Evolutionary conservation across 2,797 vertebrate species (phyloP).

Genomic region (Tapirus indicus): DNA sequence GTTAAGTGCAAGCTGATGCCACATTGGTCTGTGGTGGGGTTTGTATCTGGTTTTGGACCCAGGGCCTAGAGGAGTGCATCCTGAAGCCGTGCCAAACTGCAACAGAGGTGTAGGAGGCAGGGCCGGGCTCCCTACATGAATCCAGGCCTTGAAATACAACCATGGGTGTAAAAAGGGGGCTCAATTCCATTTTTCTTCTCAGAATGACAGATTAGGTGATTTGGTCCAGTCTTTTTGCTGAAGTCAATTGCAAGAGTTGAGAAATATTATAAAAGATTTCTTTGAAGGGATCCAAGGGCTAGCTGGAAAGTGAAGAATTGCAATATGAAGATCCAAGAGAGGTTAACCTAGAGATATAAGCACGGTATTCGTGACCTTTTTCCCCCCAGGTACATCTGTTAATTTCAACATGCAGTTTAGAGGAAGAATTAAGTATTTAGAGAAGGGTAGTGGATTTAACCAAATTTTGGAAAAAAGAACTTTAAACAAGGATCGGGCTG

Average conservation of each 20-base stretch:
- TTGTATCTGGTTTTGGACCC: background rate
- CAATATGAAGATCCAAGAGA: background rate
- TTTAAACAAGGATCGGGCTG: background rate
- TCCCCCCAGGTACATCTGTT: background rate
- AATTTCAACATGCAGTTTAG: background rate
- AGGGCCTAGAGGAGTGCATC: rapidly evolving
- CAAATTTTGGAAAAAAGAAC: background rate
- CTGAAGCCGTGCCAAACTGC: too few relatives aligned
- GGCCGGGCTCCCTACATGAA: rapidly evolving
- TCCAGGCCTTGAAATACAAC: background rate
- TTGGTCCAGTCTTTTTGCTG: background rate
- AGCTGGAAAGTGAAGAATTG: background rate
- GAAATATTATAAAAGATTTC: background rate
- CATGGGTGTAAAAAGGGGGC: rapidly evolving
- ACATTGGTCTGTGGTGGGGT: rapidly evolving
- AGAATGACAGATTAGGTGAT: background rate
- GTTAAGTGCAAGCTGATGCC: background rate
- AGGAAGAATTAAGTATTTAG: background rate
- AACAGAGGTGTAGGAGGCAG: rapidly evolving
- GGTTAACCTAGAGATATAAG: background rate
- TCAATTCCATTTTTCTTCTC: background rate
- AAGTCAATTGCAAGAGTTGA: background rate
- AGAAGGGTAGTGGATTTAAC: background rate
- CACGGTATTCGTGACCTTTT: rapidly evolving
- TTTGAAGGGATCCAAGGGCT: background rate